These are phyloP conservation scores for Tarsius wallacei DNA, from an alignment of 2,797 vertebrate species.

Conservation along the genomic window DNA sequence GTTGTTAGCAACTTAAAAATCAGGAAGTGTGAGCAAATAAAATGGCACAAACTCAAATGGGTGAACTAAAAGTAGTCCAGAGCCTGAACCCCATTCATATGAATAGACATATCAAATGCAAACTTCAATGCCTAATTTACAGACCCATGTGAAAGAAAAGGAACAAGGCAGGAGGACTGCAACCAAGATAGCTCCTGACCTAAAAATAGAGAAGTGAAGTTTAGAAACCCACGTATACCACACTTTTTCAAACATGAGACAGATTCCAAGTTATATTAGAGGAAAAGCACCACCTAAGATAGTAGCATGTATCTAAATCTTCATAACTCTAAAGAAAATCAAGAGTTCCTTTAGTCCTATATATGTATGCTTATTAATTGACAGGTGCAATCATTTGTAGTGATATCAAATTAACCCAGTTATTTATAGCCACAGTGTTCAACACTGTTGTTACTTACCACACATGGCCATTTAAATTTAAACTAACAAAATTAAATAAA, in stretches of 20 bases:
- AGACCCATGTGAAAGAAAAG: not conserved
- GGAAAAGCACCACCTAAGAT: not conserved
- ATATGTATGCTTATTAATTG: not conserved
- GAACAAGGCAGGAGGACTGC: not conserved
- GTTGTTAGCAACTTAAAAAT: not conserved
- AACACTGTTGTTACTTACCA: not conserved
- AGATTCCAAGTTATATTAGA: not conserved
- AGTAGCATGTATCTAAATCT: not conserved
- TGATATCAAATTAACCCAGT: conserved; percentile 27
- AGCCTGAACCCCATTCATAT: not conserved
- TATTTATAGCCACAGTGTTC: not conserved
- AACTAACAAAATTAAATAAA: conserved; percentile 26
- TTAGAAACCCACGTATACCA: not conserved
- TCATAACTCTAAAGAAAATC: not conserved
- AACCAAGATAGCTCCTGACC: not conserved
- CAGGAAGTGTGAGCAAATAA: not conserved
- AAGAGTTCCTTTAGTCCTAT: not conserved
- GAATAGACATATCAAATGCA: not conserved
- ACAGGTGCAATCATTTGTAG: not conserved
- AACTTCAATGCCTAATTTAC: not conserved
- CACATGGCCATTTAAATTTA: not conserved
- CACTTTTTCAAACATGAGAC: not conserved
- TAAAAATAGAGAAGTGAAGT: not conserved
- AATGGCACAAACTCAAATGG: not conserved
- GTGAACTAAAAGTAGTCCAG: not conserved